Percentiles rank a stretch among this genome's conserved stretches.
phyloP scores from a whole-genome alignment of 2,113 vertebrate species.

The Cheirogaleus medius region DNA sequence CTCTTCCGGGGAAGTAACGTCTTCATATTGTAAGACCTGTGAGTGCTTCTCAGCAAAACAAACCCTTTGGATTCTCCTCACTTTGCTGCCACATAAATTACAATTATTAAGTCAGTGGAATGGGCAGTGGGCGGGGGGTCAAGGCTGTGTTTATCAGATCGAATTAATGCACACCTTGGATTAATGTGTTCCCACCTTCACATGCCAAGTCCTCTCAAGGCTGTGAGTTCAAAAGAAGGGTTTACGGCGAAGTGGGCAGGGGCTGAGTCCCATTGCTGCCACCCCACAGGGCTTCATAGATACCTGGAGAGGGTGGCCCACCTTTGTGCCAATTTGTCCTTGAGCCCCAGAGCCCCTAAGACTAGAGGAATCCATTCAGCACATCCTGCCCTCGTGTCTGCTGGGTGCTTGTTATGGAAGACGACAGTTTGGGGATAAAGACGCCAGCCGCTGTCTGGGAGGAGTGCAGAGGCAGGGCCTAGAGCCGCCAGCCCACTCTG shows the following conservation, averaged over 20 bases:
- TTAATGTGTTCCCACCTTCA: conserved; percentile 39
- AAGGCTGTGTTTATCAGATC: conserved; percentile 47
- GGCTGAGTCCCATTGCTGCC: neutral
- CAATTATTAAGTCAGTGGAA: neutral
- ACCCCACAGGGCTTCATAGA: too few species aligned
- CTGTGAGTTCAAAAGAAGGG: neutral
- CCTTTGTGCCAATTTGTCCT: neutral
- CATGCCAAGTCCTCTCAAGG: neutral
- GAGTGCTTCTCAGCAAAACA: neutral
- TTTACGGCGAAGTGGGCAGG: neutral
- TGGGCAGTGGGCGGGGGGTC: neutral
- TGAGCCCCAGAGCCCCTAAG: neutral
- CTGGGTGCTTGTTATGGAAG: neutral
- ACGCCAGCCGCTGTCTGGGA: neutral
- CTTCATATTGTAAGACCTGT: neutral
- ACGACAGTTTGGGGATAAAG: neutral
- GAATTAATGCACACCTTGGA: conserved; percentile 44
- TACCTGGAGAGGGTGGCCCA: neutral
- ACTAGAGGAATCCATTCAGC: neutral
- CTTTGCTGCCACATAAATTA: conserved; percentile 36
- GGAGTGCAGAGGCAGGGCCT: neutral
- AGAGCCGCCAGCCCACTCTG: neutral
- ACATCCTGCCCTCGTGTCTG: rapidly evolving
- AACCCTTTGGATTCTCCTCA: neutral
- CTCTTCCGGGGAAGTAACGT: neutral